Evolutionary conservation across 2,113 vertebrate genomes (phyloP), one percentile per base, ranked within the genome.

Genomic region (Illadopsis cleaveri): DNA sequence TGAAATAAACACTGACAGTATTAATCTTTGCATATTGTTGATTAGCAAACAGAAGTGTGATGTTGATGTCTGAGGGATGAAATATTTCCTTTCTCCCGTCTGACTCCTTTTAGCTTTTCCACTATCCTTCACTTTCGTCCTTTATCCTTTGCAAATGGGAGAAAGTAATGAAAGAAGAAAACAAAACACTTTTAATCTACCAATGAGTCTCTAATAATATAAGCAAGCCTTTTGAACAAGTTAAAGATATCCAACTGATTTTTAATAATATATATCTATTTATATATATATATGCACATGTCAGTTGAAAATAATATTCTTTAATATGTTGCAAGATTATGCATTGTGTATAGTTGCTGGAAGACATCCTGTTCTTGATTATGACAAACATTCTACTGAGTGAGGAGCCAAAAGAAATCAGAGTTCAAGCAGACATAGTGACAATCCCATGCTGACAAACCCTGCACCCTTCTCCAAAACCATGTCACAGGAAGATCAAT

Each of bases 231-330:
- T 81, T 70, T 37, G 8, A 31, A 85, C 7, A 51, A 57, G n/a
- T 38, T 71, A 30, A 87, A 60, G n/a, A 73, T 35, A 72, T 6
- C 1, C 3, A 68, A 58, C 6, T 12, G 2, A 65, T 38, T 73
- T 85, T 89, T 62, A 68, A 37, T 11, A 42, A 78, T 40, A 60
- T 23, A 40, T 40, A 20, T 60, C 17, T 57, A 27, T 48, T 21
- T 48, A 16, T 48, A n/a, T n/a, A 5, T 2, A 27, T 18, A 42
- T 28, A 5, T 2, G 22, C 7, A 42, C 13, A 35, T 31, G 0
- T 16, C 6, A 9, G 13, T 58, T 42, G 20, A 42, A 58, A 76
- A 66, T 30, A 47, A 75, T 33, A 16, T 40, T 24, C 69, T 72
- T 90, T 61, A 61, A 22, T 31, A 12, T 20, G 53, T 62, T 79